Conservation (phyloP, 2,797 vertebrate genomes). For the Oryzias dopingdopingensis region DNA sequence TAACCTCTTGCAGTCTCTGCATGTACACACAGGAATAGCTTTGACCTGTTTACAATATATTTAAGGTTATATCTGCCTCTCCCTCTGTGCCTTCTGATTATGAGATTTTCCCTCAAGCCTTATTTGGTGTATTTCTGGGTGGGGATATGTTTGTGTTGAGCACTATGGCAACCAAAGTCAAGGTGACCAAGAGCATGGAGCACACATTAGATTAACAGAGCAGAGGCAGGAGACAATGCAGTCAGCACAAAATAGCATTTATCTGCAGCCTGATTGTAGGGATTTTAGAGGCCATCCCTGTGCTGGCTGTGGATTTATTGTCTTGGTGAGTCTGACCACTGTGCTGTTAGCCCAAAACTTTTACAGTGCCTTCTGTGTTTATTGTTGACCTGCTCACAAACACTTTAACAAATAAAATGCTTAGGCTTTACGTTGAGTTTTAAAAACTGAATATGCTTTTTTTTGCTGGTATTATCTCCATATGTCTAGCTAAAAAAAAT, state of each 20-base stretch:
- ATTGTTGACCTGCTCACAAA: conserved; percentile 32
- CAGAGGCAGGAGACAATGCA: conserved; percentile 81
- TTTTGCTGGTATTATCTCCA: conserved; percentile 27
- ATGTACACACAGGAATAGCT: conserved; percentile 72
- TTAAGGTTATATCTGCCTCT: conserved; percentile 73
- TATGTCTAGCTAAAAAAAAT: conserved; percentile 20
- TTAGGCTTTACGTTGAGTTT: conserved; percentile 25
- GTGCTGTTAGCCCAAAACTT: conserved; percentile 36
- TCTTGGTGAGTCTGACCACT: conserved; percentile 75
- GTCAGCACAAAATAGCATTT: conserved; percentile 79
- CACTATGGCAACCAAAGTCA: conserved; percentile 86
- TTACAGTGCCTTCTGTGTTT: conserved; percentile 28
- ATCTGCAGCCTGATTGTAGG: conserved; percentile 77
- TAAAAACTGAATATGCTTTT: background rate
- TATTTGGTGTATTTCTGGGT: conserved; percentile 86
- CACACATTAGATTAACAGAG: conserved; percentile 84
- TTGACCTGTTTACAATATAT: conserved; percentile 75
- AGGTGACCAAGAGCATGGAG: conserved; percentile 86
- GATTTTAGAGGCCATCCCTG: conserved; percentile 74
- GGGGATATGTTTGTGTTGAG: conserved; percentile 84
- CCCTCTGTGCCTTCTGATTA: conserved; percentile 75
- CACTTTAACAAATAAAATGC: conserved; percentile 26
- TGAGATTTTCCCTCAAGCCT: conserved; percentile 78
- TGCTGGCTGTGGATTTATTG: conserved; percentile 77
- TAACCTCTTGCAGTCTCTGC: conserved; percentile 62